Evolutionary conservation across 2,113 vertebrate genomes (phyloP).

Genomic region (Syrrhaptes paradoxus): DNA sequence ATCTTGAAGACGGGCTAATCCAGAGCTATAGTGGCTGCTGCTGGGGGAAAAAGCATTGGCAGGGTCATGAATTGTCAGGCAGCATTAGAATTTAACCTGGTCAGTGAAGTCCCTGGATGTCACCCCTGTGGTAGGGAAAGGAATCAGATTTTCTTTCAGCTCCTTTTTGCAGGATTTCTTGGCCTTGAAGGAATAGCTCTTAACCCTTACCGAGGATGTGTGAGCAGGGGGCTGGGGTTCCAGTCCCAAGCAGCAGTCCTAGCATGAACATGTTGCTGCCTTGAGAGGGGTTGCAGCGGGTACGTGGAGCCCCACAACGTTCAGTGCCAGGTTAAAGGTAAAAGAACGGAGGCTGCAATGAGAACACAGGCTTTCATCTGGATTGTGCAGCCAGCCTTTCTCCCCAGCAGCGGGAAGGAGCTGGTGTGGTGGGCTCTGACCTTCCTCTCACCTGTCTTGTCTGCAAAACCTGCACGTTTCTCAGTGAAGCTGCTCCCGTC

Average conservation of each 20-base stretch:
- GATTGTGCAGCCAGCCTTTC: not conserved
- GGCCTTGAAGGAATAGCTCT: not conserved
- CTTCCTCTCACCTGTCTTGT: not conserved
- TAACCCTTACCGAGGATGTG: not conserved
- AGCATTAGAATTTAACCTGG: not conserved
- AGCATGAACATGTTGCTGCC: rapidly evolving
- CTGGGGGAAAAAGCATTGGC: not conserved
- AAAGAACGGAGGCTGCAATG: not conserved
- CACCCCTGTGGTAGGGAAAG: not conserved
- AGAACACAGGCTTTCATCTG: not conserved
- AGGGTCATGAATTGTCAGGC: not conserved
- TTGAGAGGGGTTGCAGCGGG: not conserved
- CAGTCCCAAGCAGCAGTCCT: not conserved
- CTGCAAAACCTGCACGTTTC: not conserved
- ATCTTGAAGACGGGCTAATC: not conserved
- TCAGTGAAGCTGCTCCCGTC: not conserved
- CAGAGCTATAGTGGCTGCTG: not conserved
- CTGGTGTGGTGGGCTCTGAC: not conserved
- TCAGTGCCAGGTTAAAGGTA: not conserved
- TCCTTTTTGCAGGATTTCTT: not conserved
- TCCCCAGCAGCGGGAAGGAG: not conserved
- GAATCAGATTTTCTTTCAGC: not conserved
- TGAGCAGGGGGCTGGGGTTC: not conserved
- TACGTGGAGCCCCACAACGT: not conserved
- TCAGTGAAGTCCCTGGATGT: not conserved